Conservation (phyloP, 2,888 invertebrate genomes). For the Drosophila multiciliata region DNA sequence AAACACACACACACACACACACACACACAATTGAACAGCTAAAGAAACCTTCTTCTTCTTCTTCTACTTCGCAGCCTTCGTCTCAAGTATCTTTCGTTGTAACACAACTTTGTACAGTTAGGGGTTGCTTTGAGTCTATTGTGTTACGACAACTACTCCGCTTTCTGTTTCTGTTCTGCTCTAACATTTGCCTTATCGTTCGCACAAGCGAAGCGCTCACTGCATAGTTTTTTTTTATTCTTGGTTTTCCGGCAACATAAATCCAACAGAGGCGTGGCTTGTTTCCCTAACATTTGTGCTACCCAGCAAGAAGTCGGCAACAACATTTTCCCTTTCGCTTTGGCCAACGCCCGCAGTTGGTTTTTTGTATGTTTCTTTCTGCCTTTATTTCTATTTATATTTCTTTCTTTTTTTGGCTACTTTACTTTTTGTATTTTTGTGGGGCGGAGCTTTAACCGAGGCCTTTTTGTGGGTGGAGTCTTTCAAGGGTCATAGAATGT, state of each 20-base stretch:
- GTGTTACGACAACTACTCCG: slow-evolving; percentile 71
- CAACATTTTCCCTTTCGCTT: slow-evolving; percentile 59
- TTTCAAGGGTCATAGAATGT: slow-evolving; percentile 14
- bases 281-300: slow-evolving; percentile 59
- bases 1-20: slow-evolving; percentile 25
- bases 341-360: slow-evolving; percentile 46
- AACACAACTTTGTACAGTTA: slow-evolving; percentile 58
- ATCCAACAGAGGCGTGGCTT: slow-evolving; percentile 71
- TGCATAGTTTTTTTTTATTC: slow-evolving; percentile 60
- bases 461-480: slow-evolving; percentile 67
- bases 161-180: slow-evolving; percentile 29
- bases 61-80: slow-evolving; percentile 36
- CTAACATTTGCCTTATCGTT: slow-evolving; percentile 35
- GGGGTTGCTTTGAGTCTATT: slow-evolving; percentile 79
- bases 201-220: slow-evolving; percentile 41
- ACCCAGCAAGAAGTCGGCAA: slow-evolving; percentile 50
- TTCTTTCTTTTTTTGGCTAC: slow-evolving; percentile 48
- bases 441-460: slow-evolving; percentile 66
- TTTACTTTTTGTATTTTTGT: slow-evolving; percentile 46
- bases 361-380: slow-evolving; percentile 38
- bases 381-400: slow-evolving; percentile 33
- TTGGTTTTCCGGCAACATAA: slow-evolving; percentile 76
- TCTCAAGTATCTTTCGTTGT: slow-evolving; percentile 65
- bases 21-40: not conserved
- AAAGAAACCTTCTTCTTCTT: not conserved